phyloP scores from a whole-genome alignment of 37 sponge, comb jelly and placozoan genomes.

The Eunapius fragilis region DNA sequence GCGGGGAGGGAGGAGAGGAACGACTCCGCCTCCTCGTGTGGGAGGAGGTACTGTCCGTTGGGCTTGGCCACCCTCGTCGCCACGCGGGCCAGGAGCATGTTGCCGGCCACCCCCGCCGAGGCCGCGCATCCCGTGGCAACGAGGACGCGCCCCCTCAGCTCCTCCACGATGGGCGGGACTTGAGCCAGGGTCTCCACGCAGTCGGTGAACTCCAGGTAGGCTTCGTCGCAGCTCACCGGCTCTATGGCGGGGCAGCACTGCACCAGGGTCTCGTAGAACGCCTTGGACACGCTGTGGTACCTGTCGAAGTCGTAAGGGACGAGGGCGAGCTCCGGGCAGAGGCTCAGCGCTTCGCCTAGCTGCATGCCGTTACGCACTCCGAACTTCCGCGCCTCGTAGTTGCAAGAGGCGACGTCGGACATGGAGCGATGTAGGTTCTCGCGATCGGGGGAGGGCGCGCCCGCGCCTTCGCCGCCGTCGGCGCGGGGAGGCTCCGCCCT shows the following conservation, averaged over 20 bases:
- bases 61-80: conserved; percentile 92
- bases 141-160: conserved; percentile 60
- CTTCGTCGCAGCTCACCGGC: conserved; percentile 96
- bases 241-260: conserved; percentile 63
- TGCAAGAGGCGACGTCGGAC: conserved; percentile 91
- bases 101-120: conserved; percentile 86
- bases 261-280: conserved; percentile 72
- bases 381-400: conserved; percentile 79
- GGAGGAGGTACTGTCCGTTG: conserved; percentile 76
- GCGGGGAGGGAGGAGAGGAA: conserved; percentile 52
- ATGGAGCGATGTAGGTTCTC: conserved; percentile 34
- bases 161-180: conserved; percentile 39
- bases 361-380: conserved; percentile 92
- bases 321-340: conserved; percentile 79
- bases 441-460: too few species aligned
- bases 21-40: conserved; percentile 8
- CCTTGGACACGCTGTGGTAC: conserved; percentile 73
- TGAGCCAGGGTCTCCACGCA: conserved; percentile 30
- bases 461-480: too few species aligned
- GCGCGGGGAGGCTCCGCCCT: too few species aligned
- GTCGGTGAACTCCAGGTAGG: conserved; percentile 83
- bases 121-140: conserved; percentile 66
- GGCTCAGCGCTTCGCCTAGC: conserved; percentile 76
- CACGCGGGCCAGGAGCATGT: conserved; percentile 87
- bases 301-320: conserved; percentile 90